Evolutionary conservation across 2,888 invertebrate species (phyloP).

Genomic region (Blomia tropicalis): DNA sequence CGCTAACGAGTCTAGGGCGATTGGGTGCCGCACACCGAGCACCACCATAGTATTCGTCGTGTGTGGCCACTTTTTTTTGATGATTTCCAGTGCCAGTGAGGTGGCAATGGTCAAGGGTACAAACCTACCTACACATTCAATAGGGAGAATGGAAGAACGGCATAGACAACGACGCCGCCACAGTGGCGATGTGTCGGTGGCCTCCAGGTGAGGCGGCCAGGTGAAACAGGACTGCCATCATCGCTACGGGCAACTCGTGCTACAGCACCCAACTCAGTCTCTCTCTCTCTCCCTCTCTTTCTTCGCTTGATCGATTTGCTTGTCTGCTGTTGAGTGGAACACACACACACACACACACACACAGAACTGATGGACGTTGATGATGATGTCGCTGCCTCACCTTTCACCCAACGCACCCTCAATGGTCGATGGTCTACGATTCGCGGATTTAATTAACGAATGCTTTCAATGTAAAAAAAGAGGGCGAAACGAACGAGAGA

Average conservation of each 20-base stretch:
- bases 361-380: not conserved
- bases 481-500: no score
- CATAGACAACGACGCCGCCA: no score
- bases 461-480: no score
- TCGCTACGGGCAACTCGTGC: conserved; percentile 17
- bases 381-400: conserved; percentile 1
- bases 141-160: no score
- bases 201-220: conserved; percentile 13
- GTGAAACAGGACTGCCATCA: conserved; percentile 1
- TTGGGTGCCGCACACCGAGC: conserved; percentile 4
- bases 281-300: not conserved
- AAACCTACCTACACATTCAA: no score
- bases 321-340: not conserved
- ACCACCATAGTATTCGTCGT: no score
- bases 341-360: no score
- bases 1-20: conserved; percentile 8
- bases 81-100: no score
- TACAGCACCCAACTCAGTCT: conserved; percentile 3
- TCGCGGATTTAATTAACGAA: conserved; percentile 15
- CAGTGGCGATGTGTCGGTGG: conserved; percentile 9
- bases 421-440: not conserved
- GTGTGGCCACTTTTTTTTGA: no score
- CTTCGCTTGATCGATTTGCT: conserved; percentile 12
- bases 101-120: conserved; percentile 12
- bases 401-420: conserved; percentile 15